phyloP scores from a whole-genome alignment of 2,888 invertebrate genomes.

The Invenusta paracnida region DNA sequence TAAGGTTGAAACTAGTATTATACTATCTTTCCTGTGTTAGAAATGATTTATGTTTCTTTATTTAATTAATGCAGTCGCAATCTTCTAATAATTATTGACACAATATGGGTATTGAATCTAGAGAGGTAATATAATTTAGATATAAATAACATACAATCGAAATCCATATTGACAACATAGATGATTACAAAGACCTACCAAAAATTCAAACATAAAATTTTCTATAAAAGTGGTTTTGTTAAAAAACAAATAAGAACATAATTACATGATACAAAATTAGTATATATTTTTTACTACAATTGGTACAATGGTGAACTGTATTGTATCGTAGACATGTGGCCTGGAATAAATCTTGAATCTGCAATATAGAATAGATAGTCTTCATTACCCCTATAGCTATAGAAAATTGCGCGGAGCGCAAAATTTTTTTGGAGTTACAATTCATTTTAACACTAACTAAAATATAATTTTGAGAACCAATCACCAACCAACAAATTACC shows the following conservation, averaged over 20 bases:
- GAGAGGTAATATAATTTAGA: neutral
- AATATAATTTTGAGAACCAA: neutral
- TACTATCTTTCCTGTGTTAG: neutral
- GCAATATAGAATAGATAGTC: constrained; percentile 29
- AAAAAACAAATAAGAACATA: neutral
- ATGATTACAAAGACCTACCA: neutral
- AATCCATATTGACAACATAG: neutral
- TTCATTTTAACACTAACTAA: neutral
- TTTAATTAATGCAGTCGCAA: neutral
- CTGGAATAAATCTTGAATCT: constrained; percentile 26
- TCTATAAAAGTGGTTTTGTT: neutral
- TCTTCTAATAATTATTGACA: neutral
- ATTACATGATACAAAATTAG: neutral
- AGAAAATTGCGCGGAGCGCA: constrained; percentile 29
- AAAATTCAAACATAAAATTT: neutral
- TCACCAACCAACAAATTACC: neutral
- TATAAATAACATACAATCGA: neutral
- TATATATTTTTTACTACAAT: neutral
- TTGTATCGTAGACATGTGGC: constrained; percentile 29
- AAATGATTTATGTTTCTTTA: neutral
- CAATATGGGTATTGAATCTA: neutral
- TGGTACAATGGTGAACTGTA: neutral
- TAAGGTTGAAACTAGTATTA: neutral
- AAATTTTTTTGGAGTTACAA: neutral
- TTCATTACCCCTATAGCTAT: constrained; percentile 26